These are phyloP conservation scores for Leucophenga varia DNA, from an alignment of 1,140 invertebrate species.

Conservation along the genomic window DNA sequence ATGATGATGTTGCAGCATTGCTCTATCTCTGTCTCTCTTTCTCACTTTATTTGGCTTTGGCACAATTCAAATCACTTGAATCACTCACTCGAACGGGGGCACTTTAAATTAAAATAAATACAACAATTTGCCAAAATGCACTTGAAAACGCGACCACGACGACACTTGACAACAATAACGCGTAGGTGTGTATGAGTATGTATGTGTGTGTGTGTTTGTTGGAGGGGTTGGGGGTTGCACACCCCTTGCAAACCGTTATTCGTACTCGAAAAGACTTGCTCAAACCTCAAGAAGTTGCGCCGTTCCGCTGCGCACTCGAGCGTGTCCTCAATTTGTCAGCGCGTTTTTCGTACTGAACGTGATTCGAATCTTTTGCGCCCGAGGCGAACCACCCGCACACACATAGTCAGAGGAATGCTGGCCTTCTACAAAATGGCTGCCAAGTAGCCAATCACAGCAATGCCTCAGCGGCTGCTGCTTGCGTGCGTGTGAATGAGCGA, in stretches of 20 bases:
- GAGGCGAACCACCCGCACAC: too few relatives aligned
- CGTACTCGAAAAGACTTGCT: too few relatives aligned
- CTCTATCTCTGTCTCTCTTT: slow-evolving; percentile 7
- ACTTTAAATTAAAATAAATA: slow-evolving; percentile 46
- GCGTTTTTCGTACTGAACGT: slow-evolving; percentile 44
- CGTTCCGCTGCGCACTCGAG: slow-evolving; percentile 43
- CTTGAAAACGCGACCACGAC: too few relatives aligned
- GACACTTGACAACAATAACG: too few relatives aligned
- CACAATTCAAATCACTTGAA: too few relatives aligned
- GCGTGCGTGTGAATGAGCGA: background rate
- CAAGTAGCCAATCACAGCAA: slow-evolving; percentile 19
- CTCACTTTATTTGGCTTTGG: too few relatives aligned
- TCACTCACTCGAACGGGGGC: slow-evolving; percentile 1
- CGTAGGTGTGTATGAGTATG: background rate
- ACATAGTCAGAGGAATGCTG: too few relatives aligned
- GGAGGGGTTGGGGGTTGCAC: slow-evolving; percentile 12
- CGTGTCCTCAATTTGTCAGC: slow-evolving; percentile 53
- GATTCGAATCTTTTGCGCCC: too few relatives aligned
- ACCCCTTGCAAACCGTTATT: too few relatives aligned
- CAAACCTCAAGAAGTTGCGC: too few relatives aligned
- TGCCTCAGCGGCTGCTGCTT: slow-evolving; percentile 5
- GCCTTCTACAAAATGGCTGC: too few relatives aligned
- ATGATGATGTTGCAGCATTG: slow-evolving; percentile 54
- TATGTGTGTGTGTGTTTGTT: slow-evolving; percentile 4
- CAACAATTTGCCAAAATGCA: too few relatives aligned